Percentiles rank a stretch among this genome's conserved stretches.
Conservation (phyloP, 2,113 vertebrate genomes). For the Albula goreensis region DNA sequence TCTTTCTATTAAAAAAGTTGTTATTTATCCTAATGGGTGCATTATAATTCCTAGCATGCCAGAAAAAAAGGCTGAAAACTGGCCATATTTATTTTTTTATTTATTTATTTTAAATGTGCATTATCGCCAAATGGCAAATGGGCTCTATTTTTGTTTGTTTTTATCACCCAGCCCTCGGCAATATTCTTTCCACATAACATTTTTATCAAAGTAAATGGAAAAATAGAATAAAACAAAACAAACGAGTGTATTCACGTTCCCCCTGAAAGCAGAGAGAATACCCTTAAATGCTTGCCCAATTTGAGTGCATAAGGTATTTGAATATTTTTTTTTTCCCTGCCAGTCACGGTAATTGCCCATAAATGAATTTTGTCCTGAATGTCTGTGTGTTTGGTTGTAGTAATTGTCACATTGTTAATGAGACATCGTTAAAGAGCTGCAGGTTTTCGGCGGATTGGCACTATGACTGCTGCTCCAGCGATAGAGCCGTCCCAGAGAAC, state of each 20-base stretch:
- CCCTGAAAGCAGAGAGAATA: not conserved
- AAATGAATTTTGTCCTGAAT: slow-evolving; percentile 1
- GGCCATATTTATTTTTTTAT: not conserved
- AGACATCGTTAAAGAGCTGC: not conserved
- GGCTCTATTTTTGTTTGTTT: not conserved
- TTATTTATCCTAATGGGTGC: not conserved
- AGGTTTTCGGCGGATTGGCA: not conserved
- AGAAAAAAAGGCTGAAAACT: too few species aligned
- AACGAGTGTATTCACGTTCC: not conserved
- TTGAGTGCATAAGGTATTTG: not conserved
- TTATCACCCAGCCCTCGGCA: not conserved
- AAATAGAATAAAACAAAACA: not conserved
- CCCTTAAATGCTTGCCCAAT: slow-evolving; percentile 18
- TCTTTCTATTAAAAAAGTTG: not conserved
- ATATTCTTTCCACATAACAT: not conserved
- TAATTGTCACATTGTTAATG: slow-evolving; percentile 17
- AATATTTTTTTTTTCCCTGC: not conserved
- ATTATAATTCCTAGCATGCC: too few species aligned
- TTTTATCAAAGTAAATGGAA: not conserved
- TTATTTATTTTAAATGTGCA: not conserved
- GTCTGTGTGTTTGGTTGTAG: not conserved
- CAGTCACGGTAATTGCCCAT: not conserved
- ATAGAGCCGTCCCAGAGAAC: not conserved
- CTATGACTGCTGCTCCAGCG: not conserved
- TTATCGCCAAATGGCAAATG: not conserved